A percentile compares a stretch with the other conserved stretches of the same genome.
These are phyloP conservation scores for Crotalus viridis DNA, from an alignment of 2,113 vertebrate species.

Conservation along the genomic window DNA sequence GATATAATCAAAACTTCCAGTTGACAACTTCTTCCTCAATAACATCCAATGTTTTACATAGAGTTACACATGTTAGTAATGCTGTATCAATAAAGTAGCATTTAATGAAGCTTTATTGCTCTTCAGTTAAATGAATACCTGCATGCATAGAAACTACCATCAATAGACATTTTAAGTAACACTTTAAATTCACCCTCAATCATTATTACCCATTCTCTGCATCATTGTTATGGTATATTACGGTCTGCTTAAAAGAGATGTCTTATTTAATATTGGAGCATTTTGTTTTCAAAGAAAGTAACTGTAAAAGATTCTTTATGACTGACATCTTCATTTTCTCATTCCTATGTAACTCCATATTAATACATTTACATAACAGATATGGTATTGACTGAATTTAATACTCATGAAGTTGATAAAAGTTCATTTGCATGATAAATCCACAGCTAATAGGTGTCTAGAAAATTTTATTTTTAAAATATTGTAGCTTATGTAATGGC, in stretches of 20 bases:
- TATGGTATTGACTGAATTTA: neutral
- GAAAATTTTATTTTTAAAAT: constrained; percentile 16
- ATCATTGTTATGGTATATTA: neutral
- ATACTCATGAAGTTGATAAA: constrained; percentile 18
- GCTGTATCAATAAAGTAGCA: neutral
- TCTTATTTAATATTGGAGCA: neutral
- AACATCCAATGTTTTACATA: neutral
- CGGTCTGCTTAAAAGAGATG: neutral
- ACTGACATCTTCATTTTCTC: neutral
- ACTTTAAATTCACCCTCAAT: neutral
- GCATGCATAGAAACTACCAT: neutral
- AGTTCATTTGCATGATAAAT: constrained; percentile 32
- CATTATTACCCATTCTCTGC: neutral
- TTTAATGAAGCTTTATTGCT: neutral
- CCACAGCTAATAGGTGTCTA: constrained; percentile 15
- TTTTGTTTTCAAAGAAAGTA: neutral
- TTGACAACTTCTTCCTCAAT: neutral
- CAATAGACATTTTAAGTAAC: neutral
- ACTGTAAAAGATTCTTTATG: neutral
- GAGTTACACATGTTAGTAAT: neutral
- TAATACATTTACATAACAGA: neutral
- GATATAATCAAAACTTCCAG: neutral
- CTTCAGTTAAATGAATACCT: neutral
- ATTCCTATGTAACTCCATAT: neutral
- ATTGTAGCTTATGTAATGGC: constrained; percentile 11